Conservation (phyloP, 1,140 invertebrate genomes). For the Bombyx mandarina region DNA sequence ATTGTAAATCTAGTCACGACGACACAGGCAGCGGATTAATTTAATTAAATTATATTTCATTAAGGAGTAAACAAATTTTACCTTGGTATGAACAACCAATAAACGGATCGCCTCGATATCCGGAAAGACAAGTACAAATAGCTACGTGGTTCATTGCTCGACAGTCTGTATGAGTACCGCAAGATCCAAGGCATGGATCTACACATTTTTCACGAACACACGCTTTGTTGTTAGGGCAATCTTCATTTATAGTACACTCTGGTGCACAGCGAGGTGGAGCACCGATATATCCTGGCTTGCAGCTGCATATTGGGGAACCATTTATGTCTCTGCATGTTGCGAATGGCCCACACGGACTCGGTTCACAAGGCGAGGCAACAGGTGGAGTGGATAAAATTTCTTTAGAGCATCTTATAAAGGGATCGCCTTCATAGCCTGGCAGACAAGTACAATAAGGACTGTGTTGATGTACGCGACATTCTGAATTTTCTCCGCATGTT, state of each 20-base stretch:
- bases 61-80: too few relatives aligned
- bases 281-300: slow-evolving; percentile 73
- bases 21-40: too few relatives aligned
- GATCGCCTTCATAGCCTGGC: slow-evolving; percentile 74
- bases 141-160: slow-evolving; percentile 76
- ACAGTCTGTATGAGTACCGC: slow-evolving; percentile 74
- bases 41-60: too few relatives aligned
- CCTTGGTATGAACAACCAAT: slow-evolving; percentile 60
- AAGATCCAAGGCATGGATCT: slow-evolving; percentile 79
- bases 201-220: slow-evolving; percentile 78
- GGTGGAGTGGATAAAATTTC: slow-evolving; percentile 50
- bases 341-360: slow-evolving; percentile 77
- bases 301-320: slow-evolving; percentile 75
- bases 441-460: slow-evolving; percentile 77
- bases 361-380: slow-evolving; percentile 70
- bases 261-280: slow-evolving; percentile 76
- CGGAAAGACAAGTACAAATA: slow-evolving; percentile 73
- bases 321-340: slow-evolving; percentile 72
- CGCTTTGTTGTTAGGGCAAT: slow-evolving; percentile 76
- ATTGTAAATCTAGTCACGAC: too few relatives aligned
- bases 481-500: slow-evolving; percentile 81
- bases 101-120: slow-evolving; percentile 79
- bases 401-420: slow-evolving; percentile 72
- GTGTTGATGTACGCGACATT: slow-evolving; percentile 78
- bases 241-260: slow-evolving; percentile 79